These are phyloP conservation scores for Salvelinus alpinus DNA, from an alignment of 2,113 vertebrate species.

Conservation along the genomic window DNA sequence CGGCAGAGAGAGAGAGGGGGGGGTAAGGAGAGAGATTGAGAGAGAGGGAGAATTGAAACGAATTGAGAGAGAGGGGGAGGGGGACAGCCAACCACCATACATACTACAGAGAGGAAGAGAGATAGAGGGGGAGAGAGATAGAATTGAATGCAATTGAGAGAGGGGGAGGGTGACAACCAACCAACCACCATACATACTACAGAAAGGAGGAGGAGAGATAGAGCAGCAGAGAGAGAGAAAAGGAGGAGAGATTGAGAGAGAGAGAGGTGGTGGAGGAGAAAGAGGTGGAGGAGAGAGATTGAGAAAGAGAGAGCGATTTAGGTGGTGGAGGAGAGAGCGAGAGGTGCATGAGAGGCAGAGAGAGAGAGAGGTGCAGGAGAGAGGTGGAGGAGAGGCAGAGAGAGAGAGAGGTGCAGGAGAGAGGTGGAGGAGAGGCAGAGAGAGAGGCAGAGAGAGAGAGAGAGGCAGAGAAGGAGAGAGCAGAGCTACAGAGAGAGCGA, in stretches of 20 bases:
- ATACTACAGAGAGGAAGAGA: constrained; percentile 21
- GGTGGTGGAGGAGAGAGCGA: constrained; percentile 2
- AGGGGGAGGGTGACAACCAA: constrained; percentile 28
- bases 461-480: constrained; percentile 39
- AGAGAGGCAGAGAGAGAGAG: neutral
- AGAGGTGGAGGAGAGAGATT: neutral
- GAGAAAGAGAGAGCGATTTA: neutral
- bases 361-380: neutral
- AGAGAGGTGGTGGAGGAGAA: constrained; percentile 2
- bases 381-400: constrained; percentile 11
- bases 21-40: constrained; percentile 15
- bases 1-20: too few relatives aligned
- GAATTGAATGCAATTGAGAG: neutral
- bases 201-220: constrained; percentile 22
- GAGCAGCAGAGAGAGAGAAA: constrained; percentile 20
- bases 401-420: neutral
- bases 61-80: constrained; percentile 9
- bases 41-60: constrained; percentile 2
- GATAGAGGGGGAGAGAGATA: constrained; percentile 5
- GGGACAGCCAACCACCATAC: constrained; percentile 39
- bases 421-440: neutral
- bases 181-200: constrained; percentile 33
- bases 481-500: constrained; percentile 2
- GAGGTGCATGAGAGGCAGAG: neutral
- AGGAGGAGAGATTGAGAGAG: constrained; percentile 30